Evolutionary conservation across 35 echinoderm and acorn worm genomes (phyloP).

Genomic region (Lytechinus pictus): DNA sequence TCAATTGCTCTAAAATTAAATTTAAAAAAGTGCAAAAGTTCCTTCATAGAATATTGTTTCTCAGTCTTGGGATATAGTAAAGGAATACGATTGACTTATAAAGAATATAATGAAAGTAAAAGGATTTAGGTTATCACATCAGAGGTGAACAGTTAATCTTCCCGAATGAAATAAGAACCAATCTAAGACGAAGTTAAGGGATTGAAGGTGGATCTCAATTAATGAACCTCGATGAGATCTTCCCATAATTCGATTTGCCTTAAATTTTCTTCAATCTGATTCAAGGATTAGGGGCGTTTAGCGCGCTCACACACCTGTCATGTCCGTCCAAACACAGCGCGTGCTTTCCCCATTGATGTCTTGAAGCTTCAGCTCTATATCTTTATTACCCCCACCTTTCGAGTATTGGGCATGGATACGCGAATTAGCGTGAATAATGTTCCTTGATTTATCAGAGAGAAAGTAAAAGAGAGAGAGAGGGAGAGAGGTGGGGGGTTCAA

Average conservation of each 20-base stretch:
- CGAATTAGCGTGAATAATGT: conserved; percentile 35
- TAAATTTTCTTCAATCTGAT: conserved; percentile 21
- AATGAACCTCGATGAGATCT: neutral
- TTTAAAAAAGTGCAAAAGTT: neutral
- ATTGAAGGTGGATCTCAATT: neutral
- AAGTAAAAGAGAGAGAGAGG: neutral
- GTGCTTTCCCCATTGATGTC: neutral
- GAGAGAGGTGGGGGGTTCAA: neutral
- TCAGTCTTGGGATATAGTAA: too few relatives aligned
- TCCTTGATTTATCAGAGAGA: neutral
- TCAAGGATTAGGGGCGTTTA: conserved; percentile 22
- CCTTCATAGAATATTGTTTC: neutral
- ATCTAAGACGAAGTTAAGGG: neutral
- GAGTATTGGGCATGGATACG: neutral
- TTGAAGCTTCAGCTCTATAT: neutral
- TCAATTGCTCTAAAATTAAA: neutral
- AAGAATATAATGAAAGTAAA: neutral
- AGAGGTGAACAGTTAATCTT: neutral
- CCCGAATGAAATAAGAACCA: neutral
- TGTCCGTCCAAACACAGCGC: neutral
- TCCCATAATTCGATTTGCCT: conserved; percentile 24
- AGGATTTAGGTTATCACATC: conserved; percentile 10
- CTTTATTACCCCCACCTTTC: neutral
- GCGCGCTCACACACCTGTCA: conserved; percentile 29
- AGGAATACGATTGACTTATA: too few relatives aligned